phyloP scores from a whole-genome alignment of 2,797 vertebrate species.

The Podargus strigoides region DNA sequence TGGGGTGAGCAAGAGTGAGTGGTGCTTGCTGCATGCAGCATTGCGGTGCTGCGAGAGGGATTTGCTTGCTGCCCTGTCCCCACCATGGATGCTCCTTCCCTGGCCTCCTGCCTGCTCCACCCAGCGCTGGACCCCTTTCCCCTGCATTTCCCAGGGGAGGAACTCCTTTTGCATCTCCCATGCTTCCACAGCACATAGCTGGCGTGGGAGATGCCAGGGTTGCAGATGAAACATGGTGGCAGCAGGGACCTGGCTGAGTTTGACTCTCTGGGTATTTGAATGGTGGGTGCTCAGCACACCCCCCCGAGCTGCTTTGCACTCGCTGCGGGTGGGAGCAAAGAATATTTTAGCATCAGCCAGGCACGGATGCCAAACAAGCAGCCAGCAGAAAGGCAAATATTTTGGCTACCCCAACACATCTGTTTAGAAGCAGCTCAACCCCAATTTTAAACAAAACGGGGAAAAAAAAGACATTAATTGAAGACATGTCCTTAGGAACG shows the following conservation, averaged over 20 bases:
- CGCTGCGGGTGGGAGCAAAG: not conserved
- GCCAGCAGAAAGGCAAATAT: slow-evolving; percentile 38
- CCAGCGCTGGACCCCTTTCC: not conserved
- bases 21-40: not conserved
- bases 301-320: not conserved
- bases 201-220: fast-evolving
- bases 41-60: fast-evolving
- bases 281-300: not conserved
- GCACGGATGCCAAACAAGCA: slow-evolving; percentile 18
- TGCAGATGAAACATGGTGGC: not conserved
- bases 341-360: not conserved
- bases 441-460: slow-evolving; percentile 45
- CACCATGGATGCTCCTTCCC: not conserved
- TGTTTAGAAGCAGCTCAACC: slow-evolving; percentile 53
- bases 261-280: not conserved
- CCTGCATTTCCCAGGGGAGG: not conserved
- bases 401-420: slow-evolving; percentile 42
- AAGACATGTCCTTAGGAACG: slow-evolving; percentile 9
- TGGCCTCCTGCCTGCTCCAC: fast-evolving
- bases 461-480: slow-evolving; percentile 36
- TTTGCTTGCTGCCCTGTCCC: not conserved
- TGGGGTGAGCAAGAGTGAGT: not conserved
- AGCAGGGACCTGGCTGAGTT: not conserved
- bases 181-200: not conserved
- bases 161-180: not conserved